Evolutionary conservation across 2,888 invertebrate species (phyloP), one percentile per base, ranked within the genome.

Genomic region (Meteorus colon): DNA sequence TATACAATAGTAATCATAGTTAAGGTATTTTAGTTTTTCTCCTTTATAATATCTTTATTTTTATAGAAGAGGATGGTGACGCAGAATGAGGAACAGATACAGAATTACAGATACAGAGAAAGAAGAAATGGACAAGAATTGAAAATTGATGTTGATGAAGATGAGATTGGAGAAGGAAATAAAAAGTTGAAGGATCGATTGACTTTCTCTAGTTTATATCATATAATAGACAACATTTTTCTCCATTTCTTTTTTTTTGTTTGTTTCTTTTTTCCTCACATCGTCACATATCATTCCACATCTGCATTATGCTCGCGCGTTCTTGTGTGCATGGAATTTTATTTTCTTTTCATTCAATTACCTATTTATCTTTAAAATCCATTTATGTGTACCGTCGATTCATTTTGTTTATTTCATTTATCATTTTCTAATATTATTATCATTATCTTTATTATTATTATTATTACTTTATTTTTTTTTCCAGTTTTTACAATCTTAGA

Each of bases 1-100:
- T 89, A 89, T 89, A 89, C 88, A 89, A 88, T 89, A 89, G 86
- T 89, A 86, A 88, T 88, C 85, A 86, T 89, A 88, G 85, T 88
- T 89, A 89, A 89, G 88, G 85, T 88, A 88, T 88, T 88, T 88
- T 88, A 87, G 85, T 87, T 84, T 84, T 84, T 87, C 82, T 86
- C 82, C 82, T 83, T 84, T 83, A 82, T 87, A 86, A 80, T 86
- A 86, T 86, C 84, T 87, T 85, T 87, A 86, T 87, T 85, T 86
- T 84, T 87, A 87, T 88, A 85, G 87, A 85, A 76, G 75, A 34
- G 55, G 12, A 16, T 37, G 16, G 68, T 60, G 72, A 70, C 48
- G 69, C 16, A n/a, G 66, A 59, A 59, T 27, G 31, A 59, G 68
- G 29, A 51, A 41, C 8, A 19, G n/a, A 55, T 55, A 19, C 5